Evolutionary conservation across 2,113 vertebrate genomes (phyloP).

Genomic region (Limanda limanda): DNA sequence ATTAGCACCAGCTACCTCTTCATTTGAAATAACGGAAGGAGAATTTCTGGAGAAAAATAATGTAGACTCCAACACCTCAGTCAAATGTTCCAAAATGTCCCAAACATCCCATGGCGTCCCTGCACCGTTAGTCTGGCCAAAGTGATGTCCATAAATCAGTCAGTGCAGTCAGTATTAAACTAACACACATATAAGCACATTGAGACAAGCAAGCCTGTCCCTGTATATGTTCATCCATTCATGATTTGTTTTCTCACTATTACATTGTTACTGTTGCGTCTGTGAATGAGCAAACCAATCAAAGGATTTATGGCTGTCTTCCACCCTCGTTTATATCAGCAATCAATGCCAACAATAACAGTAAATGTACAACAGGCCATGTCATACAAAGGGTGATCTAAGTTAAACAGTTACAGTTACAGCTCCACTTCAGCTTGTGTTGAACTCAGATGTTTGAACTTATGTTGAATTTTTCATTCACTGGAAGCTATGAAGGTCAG

Average conservation of each 20-base stretch:
- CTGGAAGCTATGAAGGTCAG: background rate
- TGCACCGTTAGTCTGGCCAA: background rate
- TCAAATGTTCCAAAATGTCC: constrained; percentile 1
- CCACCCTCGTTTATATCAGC: background rate
- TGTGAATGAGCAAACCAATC: background rate
- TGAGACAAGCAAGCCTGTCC: background rate
- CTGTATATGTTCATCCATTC: background rate
- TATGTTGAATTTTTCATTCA: background rate
- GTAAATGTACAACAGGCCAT: background rate
- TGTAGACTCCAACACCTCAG: background rate
- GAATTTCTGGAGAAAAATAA: background rate
- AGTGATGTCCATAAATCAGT: background rate
- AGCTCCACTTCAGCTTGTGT: background rate
- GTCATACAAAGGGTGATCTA: background rate
- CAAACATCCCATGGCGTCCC: background rate
- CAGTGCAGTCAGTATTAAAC: background rate
- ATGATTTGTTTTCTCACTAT: background rate
- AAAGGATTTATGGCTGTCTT: background rate
- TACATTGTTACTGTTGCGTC: background rate
- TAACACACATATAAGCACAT: background rate
- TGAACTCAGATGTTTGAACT: no score
- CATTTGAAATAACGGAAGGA: constrained; percentile 7
- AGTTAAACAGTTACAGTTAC: background rate
- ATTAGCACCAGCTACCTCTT: constrained; percentile 48
- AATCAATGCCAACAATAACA: background rate